Conservation (phyloP, 1,140 invertebrate species). For the Nasonia giraulti region DNA sequence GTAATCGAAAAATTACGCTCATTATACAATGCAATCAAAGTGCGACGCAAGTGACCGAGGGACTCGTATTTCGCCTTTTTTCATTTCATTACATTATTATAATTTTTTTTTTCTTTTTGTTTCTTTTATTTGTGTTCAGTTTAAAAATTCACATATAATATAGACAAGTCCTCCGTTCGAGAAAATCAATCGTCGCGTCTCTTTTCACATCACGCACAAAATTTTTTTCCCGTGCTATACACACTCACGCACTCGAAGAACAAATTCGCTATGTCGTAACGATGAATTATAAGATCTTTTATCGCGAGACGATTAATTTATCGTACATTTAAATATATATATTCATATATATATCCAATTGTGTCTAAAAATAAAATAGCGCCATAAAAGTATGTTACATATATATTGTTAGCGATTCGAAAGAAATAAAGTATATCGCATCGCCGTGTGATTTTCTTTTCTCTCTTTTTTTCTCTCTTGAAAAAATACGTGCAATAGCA, state of each 20-base stretch:
- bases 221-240: conserved; percentile 33
- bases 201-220: conserved; percentile 23
- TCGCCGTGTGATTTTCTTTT: conserved; percentile 12
- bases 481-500: conserved; percentile 50
- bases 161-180: conserved; percentile 1
- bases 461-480: conserved; percentile 17
- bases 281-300: conserved; percentile 35
- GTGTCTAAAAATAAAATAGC: conserved; percentile 43
- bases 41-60: conserved; percentile 35
- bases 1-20: conserved; percentile 50
- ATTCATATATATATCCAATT: conserved; percentile 40
- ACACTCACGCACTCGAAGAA: conserved; percentile 44
- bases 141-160: conserved; percentile 34
- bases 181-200: neutral
- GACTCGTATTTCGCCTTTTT: conserved; percentile 3
- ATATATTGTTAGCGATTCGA: conserved; percentile 31
- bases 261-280: conserved; percentile 43
- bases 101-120: neutral
- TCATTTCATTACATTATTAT: conserved; percentile 6
- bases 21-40: conserved; percentile 47
- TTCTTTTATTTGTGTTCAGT: neutral
- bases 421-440: conserved; percentile 28
- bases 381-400: conserved; percentile 43
- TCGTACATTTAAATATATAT: conserved; percentile 47
- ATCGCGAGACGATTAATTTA: conserved; percentile 33